A percentile compares a stretch with the other conserved stretches of the same genome.
These are phyloP conservation scores for Apis laboriosa DNA, from an alignment of 1,140 invertebrate genomes.

Conservation along the genomic window DNA sequence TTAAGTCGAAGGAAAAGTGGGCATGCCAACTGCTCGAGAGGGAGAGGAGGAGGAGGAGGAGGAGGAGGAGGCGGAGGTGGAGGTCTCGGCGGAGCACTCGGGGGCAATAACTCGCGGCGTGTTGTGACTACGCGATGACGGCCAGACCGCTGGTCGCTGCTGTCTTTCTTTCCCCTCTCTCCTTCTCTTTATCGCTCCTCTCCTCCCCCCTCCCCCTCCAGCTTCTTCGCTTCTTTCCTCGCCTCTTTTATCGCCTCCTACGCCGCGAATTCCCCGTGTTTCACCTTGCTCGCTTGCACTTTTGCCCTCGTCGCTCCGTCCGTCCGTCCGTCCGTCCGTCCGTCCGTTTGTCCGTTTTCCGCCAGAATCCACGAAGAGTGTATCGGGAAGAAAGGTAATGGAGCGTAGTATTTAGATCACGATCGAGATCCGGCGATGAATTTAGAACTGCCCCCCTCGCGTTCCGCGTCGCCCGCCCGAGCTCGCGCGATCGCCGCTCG, in stretches of 20 bases:
- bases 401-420: slow-evolving; percentile 9
- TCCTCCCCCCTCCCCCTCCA: background rate
- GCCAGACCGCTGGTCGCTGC: slow-evolving; percentile 74
- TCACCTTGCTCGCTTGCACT: background rate
- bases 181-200: background rate
- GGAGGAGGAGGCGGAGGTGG: slow-evolving; percentile 22
- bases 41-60: slow-evolving; percentile 11
- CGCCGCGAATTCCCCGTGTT: background rate
- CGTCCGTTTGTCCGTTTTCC: background rate
- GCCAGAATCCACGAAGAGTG: background rate
- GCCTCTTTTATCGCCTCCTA: background rate
- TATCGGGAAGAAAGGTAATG: background rate
- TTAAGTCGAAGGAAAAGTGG: slow-evolving; percentile 53
- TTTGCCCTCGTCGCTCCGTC: background rate
- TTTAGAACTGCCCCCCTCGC: no score
- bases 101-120: slow-evolving; percentile 73
- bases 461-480: no score
- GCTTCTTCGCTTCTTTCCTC: background rate
- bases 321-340: no score
- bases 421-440: background rate
- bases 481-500: background rate
- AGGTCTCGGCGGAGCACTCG: slow-evolving; percentile 49
- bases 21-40: slow-evolving; percentile 1
- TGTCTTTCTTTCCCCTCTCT: slow-evolving; percentile 29
- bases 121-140: slow-evolving; percentile 74